phyloP scores from a whole-genome alignment of 2,797 vertebrate species.

The Lindbergichthys nudifrons region DNA sequence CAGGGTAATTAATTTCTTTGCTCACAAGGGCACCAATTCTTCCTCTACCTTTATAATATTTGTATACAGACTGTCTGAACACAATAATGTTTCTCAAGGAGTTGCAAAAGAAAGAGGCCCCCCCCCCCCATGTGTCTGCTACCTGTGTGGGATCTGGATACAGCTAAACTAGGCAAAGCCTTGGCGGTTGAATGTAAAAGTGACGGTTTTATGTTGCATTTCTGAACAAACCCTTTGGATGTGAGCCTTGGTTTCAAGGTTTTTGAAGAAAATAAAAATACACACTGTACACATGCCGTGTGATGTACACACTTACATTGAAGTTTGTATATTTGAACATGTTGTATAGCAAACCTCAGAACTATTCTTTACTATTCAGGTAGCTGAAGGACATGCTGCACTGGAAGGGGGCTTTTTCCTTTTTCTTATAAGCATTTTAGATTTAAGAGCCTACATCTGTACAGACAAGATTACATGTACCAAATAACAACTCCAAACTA shows the following conservation, averaged over 20 bases:
- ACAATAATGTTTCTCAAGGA: slow-evolving; percentile 49
- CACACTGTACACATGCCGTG: slow-evolving; percentile 1
- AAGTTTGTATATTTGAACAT: slow-evolving; percentile 26
- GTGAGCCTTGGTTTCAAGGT: slow-evolving; percentile 48
- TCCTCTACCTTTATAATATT: slow-evolving; percentile 19
- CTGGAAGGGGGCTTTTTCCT: not conserved
- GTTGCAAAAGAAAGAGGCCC: slow-evolving; percentile 15
- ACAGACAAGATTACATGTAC: slow-evolving; percentile 9
- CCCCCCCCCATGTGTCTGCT: not conserved
- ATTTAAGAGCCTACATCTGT: slow-evolving; percentile 1
- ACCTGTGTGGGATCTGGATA: slow-evolving; percentile 52
- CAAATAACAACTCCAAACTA: slow-evolving; percentile 4
- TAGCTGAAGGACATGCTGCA: slow-evolving; percentile 1
- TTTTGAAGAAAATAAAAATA: slow-evolving; percentile 32
- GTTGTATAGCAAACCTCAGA: slow-evolving; percentile 25
- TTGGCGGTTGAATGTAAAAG: slow-evolving; percentile 28
- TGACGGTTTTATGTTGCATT: slow-evolving; percentile 31
- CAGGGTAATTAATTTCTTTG: slow-evolving; percentile 64
- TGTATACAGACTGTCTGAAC: slow-evolving; percentile 26
- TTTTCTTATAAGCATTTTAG: not conserved
- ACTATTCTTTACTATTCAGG: slow-evolving; percentile 6
- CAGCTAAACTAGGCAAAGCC: slow-evolving; percentile 35
- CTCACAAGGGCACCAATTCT: slow-evolving; percentile 49
- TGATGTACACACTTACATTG: slow-evolving; percentile 20
- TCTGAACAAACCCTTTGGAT: slow-evolving; percentile 42